Base-by-base conservation (phyloP, 2,113 vertebrate species). In the Caranx ignobilis region DNA sequence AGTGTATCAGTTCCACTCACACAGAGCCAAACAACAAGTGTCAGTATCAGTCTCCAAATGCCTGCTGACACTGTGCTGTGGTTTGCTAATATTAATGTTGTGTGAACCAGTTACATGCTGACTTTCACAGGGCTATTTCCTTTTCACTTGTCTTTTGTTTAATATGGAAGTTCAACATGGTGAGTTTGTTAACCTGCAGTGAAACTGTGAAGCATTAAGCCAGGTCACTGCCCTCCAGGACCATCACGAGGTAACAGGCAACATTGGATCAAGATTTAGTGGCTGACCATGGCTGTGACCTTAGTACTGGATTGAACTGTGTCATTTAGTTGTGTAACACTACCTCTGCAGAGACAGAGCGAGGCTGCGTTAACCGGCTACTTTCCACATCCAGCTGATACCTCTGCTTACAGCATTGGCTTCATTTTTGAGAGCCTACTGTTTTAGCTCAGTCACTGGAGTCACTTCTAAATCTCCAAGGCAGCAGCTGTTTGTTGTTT, bases 281-380 rank as follows among this genome's bases (percentile, higher is more conserved):
- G 57, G 35, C 41, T 47, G 75, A 65, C 56, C 39, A 0, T 13
- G 6, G 2, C 21, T 11, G 39, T 81, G 66, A 79, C 3, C 74
- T 76, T 31, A 15, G 77, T 55, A 26, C 11, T 43, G 34, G 63
- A 71, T 19, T 47, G 52, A 69, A 2, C 70, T 37, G 54, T 21
- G 59, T 54, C 78, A 62, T 18, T 31, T 4, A 9, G 35, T 87
- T 68, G 81, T 54, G 45, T 77, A 84, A 82, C 76, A 0, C 13
- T 26, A 18, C 48, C 43, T 57, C 43, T 60, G 60, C 50, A 10
- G 60, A 79, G 62, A 64, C 19, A 47, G 62, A 67, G 12, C 41
- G n/a, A 43, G 31, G 41, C 0, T 68, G 47, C 11, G 21, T 61
- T 48, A 63, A 68, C 75, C 39, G 21, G 63, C 35, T 12, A 11